Percentiles rank a stretch among this genome's conserved stretches.
Evolutionary conservation across 2,113 vertebrate species (phyloP).

Genomic region (Heliornis fulica): DNA sequence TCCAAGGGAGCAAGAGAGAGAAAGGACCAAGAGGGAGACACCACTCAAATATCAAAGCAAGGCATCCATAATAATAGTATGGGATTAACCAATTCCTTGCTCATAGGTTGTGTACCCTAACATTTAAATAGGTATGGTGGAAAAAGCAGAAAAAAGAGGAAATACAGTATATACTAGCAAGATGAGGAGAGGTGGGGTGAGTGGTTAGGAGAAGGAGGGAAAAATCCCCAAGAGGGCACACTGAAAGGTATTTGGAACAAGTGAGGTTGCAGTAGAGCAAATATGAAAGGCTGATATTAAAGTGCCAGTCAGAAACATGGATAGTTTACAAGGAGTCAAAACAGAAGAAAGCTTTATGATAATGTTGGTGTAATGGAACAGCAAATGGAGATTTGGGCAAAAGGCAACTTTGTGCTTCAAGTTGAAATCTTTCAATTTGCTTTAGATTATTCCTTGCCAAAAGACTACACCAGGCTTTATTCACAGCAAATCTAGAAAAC

Average conservation of each 20-base stretch:
- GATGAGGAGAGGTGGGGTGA: background rate
- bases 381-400: background rate
- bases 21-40: background rate
- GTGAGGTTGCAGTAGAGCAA: background rate
- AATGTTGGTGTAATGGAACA: background rate
- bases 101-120: background rate
- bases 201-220: background rate
- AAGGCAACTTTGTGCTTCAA: background rate
- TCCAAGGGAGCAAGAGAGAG: background rate
- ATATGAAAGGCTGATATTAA: background rate
- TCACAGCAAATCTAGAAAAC: background rate
- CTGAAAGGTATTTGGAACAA: background rate
- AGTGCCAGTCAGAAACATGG: background rate
- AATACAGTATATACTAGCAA: background rate
- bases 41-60: background rate
- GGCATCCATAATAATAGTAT: fast-evolving
- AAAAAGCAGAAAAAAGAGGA: background rate
- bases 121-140: background rate
- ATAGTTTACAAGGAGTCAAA: background rate
- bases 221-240: background rate
- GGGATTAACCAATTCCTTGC: background rate
- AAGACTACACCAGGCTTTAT: background rate
- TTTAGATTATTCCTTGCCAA: background rate
- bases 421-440: background rate
- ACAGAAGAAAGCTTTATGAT: background rate